Conservation (phyloP, 2,113 vertebrate species). For the Rhizomys pruinosus region DNA sequence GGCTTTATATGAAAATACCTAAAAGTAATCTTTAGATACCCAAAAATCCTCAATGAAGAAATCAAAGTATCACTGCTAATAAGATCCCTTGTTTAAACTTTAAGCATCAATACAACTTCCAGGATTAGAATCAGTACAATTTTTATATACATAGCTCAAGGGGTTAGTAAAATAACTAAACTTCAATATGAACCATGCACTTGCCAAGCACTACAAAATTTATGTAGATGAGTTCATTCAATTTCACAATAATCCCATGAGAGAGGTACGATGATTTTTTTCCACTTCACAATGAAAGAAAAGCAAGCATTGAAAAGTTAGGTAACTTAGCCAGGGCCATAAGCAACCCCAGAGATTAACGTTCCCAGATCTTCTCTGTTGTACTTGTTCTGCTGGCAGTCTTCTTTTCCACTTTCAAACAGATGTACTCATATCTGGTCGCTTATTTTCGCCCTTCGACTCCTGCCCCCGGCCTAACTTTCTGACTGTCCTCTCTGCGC, state of each 20-base stretch:
- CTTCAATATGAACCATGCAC: neutral
- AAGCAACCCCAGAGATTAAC: neutral
- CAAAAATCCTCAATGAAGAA: conserved; percentile 18
- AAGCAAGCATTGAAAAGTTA: neutral
- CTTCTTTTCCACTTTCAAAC: neutral
- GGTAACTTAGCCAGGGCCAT: neutral
- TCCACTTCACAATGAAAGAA: conserved; percentile 26
- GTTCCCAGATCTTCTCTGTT: neutral
- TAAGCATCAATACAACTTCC: conserved; percentile 20
- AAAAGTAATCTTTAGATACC: conserved; percentile 3
- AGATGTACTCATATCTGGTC: neutral
- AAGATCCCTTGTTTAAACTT: conserved; percentile 24
- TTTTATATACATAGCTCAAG: conserved; percentile 4
- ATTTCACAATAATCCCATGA: neutral
- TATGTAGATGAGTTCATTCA: neutral
- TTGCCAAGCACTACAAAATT: conserved; percentile 5
- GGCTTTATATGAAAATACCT: conserved; percentile 51
- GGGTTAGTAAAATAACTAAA: conserved; percentile 17
- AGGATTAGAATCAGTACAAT: conserved; percentile 20
- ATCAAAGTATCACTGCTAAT: conserved; percentile 16
- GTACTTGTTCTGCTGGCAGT: neutral
- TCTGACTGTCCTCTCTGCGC: neutral
- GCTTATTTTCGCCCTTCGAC: neutral
- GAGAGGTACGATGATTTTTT: neutral
- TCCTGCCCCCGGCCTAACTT: neutral